Base-by-base conservation (phyloP, 2,888 invertebrate species). In the Ischnura elegans region DNA sequence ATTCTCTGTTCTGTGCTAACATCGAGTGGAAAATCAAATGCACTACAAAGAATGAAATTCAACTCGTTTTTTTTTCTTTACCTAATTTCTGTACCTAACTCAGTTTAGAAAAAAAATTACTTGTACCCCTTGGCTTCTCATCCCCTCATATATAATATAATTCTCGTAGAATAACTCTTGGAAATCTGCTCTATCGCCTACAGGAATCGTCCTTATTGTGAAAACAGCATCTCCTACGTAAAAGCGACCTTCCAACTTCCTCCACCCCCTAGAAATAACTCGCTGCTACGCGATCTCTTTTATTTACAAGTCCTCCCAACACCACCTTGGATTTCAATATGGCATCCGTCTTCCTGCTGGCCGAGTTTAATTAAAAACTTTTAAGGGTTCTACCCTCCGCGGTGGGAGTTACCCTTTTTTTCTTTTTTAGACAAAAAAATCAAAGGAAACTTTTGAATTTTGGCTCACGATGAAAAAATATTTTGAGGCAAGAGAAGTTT, bases 361-460 rank as follows among this genome's bases (percentile, higher is more conserved):
- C 36, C 76, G 76, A 76, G 76, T 76, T 76, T 76, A 76, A 76
- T 76, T 76, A 76, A 76, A 76, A 76, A 76, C 76, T 76, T 76
- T 76, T 36, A 76, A 29, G 76, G 76, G 25, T 76, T 76, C 76
- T 36, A 10, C 10, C 21, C 25, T 25, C n/a, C 36, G 36, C 29
- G 36, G 76, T 10, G 29, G 76, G 76, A 76, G 29, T 76, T 76
- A 76, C 76, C 36, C 36, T 36, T 76, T 76, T 36, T 6, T 76
- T 36, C 21, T 29, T 76, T 76, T 36, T 13, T n/a, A 36, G 16
- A 16, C 76, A 36, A 8, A 36, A 76, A 13, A 76, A 36, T 76
- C 36, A 10, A 5, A n/a, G 36, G 13, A 76, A 76, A 76, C 76
- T 76, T 76, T 36, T 36, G 10, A 76, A 29, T 36, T 6, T 36